Evolutionary conservation across 2,888 invertebrate genomes (phyloP), one percentile per base, ranked within the genome.

Genomic region (Celastrina argiolus): DNA sequence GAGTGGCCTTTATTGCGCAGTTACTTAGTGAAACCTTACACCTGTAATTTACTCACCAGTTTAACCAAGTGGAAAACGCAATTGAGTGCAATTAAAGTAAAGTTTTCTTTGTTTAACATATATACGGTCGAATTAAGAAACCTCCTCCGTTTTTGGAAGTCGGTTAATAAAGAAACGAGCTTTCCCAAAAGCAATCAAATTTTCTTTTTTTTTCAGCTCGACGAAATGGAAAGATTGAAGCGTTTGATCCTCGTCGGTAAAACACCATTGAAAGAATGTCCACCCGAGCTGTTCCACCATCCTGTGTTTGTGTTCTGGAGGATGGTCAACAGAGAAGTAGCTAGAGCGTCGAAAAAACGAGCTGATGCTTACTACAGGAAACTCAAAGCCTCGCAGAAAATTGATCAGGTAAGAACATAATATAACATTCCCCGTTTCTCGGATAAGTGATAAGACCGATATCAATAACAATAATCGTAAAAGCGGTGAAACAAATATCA

Each of bases 201-300:
- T 28, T 16, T 45, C 4, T 3, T 5, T 45, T 16, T n/a, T 2
- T 65, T 65, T 64, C 81, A 94, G 94, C 87, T 90, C 74, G 92
- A 93, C 75, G 95, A 95, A 82, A 92, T 94, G 87, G 94, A 94
- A 79, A 87, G 95, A 67, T 92, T 94, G 70, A 95, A 95, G 78
- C 92, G 93, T 71, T 85, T 95, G 71, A 94, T 95, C 67, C 86
- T 95, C 31, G 92, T 92, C 61, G 94, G 94, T 36, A 93, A 93
- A 77, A 94, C 95, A 59, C 94, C 94, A 0, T 81, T 94, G 42
- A 92, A 93, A 71, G 93, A 94, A 72, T 94, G 94, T 59, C 94
- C 94, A 0, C 89, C 92, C 2, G 94, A 94, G 76, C 88, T 95
- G 78, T 92, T 88, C 73, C 85, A 93, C 69, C 94, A 95, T 80